These are phyloP conservation scores for Acanthosepion pharaonis DNA, from an alignment of 2,888 invertebrate genomes.

Conservation along the genomic window DNA sequence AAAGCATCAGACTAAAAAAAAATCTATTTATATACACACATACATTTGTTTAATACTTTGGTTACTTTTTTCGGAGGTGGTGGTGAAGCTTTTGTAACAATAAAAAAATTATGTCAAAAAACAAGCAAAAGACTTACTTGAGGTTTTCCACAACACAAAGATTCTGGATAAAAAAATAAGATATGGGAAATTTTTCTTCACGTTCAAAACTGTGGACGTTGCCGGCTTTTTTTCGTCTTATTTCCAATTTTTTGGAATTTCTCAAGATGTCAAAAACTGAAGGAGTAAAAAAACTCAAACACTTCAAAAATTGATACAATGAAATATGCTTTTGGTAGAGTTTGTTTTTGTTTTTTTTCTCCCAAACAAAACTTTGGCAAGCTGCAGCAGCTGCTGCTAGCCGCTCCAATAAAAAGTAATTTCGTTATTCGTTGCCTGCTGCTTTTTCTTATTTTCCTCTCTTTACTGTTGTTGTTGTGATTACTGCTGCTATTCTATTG, in stretches of 20 bases:
- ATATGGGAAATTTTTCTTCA: background rate
- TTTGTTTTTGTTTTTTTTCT: slow-evolving; percentile 4
- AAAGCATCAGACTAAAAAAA: no score
- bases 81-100: no score
- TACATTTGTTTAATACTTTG: no score
- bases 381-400: slow-evolving; percentile 6
- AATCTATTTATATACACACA: no score
- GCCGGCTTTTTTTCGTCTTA: background rate
- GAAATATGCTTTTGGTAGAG: background rate
- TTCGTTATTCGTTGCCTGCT: background rate
- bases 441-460: background rate
- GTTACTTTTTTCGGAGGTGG: no score
- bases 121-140: background rate
- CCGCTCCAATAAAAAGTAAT: background rate
- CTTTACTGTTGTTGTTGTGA: background rate
- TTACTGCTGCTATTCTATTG: background rate
- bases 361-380: background rate
- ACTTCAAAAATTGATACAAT: background rate
- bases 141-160: background rate
- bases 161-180: background rate
- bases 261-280: background rate
- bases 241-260: background rate
- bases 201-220: background rate
- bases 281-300: background rate
- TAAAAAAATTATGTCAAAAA: background rate